phyloP scores from a whole-genome alignment of 2,888 invertebrate genomes.

The Pachliopta kotzebuea region DNA sequence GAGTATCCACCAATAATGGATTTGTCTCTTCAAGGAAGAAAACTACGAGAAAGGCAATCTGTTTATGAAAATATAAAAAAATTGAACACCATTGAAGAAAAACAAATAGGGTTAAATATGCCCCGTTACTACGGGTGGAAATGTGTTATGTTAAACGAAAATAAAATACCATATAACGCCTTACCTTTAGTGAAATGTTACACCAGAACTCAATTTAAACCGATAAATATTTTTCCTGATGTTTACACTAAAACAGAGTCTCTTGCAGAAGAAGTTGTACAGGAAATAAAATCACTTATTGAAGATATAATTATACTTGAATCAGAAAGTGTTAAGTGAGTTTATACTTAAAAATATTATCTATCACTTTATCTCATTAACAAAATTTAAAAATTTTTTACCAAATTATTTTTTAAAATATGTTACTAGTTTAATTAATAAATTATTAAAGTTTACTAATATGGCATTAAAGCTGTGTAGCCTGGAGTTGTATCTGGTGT shows the following conservation, averaged over 20 bases:
- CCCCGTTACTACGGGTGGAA: slow-evolving; percentile 90
- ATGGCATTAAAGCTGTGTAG: too few relatives aligned
- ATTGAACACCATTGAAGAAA: slow-evolving; percentile 89
- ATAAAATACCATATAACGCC: slow-evolving; percentile 83
- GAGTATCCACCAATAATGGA: slow-evolving; percentile 84
- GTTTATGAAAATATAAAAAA: slow-evolving; percentile 82
- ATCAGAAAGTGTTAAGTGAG: slow-evolving; percentile 78
- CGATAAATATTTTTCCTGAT: slow-evolving; percentile 80
- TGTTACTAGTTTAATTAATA: too few relatives aligned
- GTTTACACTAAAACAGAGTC: slow-evolving; percentile 73
- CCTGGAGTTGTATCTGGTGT: too few relatives aligned
- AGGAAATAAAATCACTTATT: slow-evolving; percentile 79
- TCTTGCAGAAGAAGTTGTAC: slow-evolving; percentile 67
- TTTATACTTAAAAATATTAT: slow-evolving; percentile 31
- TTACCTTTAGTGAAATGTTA: slow-evolving; percentile 86
- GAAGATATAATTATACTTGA: slow-evolving; percentile 85
- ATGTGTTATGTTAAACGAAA: slow-evolving; percentile 82
- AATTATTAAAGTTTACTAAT: too few relatives aligned
- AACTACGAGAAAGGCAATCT: slow-evolving; percentile 63
- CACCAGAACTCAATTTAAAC: slow-evolving; percentile 88
- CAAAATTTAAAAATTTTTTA: too few relatives aligned
- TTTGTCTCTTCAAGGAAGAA: slow-evolving; percentile 69
- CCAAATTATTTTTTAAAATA: too few relatives aligned
- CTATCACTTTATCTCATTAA: slow-evolving; percentile 1
- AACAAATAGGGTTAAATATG: slow-evolving; percentile 90